Percentiles rank a stretch among this genome's conserved stretches.
Evolutionary conservation across 2,797 vertebrate species (phyloP).

Genomic region (Gymnoscopelus microlampas): DNA sequence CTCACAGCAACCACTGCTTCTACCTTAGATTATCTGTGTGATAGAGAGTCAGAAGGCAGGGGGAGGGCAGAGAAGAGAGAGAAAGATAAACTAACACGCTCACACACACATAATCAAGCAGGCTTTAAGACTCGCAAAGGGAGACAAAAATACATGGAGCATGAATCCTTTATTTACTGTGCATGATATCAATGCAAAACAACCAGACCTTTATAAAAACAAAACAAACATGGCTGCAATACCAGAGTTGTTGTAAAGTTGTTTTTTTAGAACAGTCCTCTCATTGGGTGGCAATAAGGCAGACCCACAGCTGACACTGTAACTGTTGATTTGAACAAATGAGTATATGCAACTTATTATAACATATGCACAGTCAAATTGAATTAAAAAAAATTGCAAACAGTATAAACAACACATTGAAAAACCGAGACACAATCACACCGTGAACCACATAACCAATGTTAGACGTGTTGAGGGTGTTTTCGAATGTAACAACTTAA

Average conservation of each 20-base stretch:
- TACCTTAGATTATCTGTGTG: constrained; percentile 67
- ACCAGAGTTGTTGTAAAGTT: too few relatives aligned
- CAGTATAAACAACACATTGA: constrained; percentile 13
- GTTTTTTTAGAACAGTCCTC: background rate
- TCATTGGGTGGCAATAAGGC: background rate
- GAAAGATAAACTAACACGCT: constrained; percentile 50
- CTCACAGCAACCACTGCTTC: constrained; percentile 41
- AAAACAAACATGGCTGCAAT: background rate
- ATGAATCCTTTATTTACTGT: constrained; percentile 64
- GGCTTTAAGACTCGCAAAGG: constrained; percentile 33
- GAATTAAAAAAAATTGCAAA: constrained; percentile 41
- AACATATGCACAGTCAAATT: constrained; percentile 28
- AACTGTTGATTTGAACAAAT: constrained; percentile 25
- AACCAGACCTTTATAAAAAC: constrained; percentile 49
- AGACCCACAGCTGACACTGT: background rate
- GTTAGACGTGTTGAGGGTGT: background rate
- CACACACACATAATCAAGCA: constrained; percentile 40
- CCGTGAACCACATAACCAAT: constrained; percentile 1
- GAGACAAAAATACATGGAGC: constrained; percentile 45
- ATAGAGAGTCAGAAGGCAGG: constrained; percentile 30
- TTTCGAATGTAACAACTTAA: too few relatives aligned
- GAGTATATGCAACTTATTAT: constrained; percentile 11
- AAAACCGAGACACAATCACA: constrained; percentile 15
- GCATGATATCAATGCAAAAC: constrained; percentile 45
- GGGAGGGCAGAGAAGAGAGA: constrained; percentile 16